A percentile compares a stretch with the other conserved stretches of the same genome.
Evolutionary conservation across 2,113 vertebrate genomes (phyloP).

Genomic region (Pholis gunnellus): DNA sequence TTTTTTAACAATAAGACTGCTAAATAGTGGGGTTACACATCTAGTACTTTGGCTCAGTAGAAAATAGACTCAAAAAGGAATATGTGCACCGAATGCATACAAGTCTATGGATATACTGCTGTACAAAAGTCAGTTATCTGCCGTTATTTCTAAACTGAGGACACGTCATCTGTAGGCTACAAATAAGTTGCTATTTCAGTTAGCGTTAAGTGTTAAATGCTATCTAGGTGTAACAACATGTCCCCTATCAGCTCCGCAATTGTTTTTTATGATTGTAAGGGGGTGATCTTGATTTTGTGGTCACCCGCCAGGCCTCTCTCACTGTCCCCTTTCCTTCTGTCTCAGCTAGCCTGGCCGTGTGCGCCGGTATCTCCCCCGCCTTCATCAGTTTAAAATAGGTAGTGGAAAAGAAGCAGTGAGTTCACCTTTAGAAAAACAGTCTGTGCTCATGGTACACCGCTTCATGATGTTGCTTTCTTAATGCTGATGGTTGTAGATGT

Average conservation of each 20-base stretch:
- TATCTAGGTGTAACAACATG: constrained; percentile 40
- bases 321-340: background rate
- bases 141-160: constrained; percentile 27
- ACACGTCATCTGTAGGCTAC: constrained; percentile 35
- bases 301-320: background rate
- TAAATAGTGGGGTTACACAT: constrained; percentile 68
- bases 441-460: constrained; percentile 34
- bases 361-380: background rate
- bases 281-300: background rate
- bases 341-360: constrained; percentile 4
- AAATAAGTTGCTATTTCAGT: constrained; percentile 35
- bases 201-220: constrained; percentile 58
- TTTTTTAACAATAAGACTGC: constrained; percentile 67
- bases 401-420: constrained; percentile 47
- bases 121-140: constrained; percentile 58
- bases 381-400: constrained; percentile 58
- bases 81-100: constrained; percentile 77
- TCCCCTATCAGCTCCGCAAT: constrained; percentile 16
- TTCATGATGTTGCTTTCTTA: constrained; percentile 40
- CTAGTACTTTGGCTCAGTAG: constrained; percentile 83
- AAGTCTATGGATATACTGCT: constrained; percentile 64
- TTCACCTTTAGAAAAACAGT: constrained; percentile 23
- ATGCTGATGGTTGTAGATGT: constrained; percentile 59
- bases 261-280: constrained; percentile 21
- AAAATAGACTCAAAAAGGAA: constrained; percentile 74